These are phyloP conservation scores for Artibeus lituratus DNA, from an alignment of 2,797 vertebrate species.

Conservation along the genomic window DNA sequence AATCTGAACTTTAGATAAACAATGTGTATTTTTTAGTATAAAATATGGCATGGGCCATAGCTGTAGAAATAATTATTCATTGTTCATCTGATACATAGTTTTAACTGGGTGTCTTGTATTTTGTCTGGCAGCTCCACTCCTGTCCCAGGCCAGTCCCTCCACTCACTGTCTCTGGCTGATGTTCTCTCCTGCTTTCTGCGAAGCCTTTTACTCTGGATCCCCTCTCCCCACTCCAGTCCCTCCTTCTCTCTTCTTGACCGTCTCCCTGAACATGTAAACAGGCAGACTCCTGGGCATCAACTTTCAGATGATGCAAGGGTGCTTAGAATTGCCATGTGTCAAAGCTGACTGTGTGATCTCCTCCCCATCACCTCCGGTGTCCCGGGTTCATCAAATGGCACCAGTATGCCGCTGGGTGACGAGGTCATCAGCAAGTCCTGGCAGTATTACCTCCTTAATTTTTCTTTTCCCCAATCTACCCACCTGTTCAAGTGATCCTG, in stretches of 20 bases:
- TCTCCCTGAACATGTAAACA: neutral
- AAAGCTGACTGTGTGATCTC: neutral
- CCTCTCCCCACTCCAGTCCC: neutral
- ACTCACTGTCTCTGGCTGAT: too few relatives aligned
- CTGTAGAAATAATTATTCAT: neutral
- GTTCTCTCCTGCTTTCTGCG: neutral
- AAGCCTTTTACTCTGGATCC: neutral
- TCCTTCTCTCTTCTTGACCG: neutral
- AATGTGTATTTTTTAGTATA: neutral
- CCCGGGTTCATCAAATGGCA: neutral
- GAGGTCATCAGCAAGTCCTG: neutral
- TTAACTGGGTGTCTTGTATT: neutral
- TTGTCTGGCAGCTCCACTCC: neutral
- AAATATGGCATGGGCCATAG: neutral
- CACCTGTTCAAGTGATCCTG: neutral
- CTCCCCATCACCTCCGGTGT: accelerated
- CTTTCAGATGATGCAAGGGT: neutral
- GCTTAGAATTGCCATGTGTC: neutral
- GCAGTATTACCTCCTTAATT: neutral
- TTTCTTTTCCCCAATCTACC: neutral
- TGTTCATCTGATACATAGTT: neutral
- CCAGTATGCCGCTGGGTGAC: neutral
- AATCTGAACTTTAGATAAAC: neutral
- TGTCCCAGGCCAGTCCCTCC: neutral
- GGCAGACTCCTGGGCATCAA: neutral